A percentile compares a stretch with the other conserved stretches of the same genome.
phyloP scores from a whole-genome alignment of 2,797 vertebrate genomes.

The Crax fasciolata region DNA sequence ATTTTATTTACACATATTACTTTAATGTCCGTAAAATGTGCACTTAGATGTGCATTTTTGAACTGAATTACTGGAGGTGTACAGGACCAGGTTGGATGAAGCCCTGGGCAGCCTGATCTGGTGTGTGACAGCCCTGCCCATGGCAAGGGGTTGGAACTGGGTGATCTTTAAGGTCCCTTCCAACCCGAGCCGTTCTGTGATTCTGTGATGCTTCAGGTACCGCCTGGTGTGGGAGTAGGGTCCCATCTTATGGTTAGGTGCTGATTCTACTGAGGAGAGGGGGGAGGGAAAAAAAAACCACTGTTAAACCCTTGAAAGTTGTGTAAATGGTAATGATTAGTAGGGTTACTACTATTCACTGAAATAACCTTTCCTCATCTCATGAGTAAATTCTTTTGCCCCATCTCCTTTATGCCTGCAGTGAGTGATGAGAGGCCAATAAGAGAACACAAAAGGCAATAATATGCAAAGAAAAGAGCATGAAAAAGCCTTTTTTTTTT shows the following conservation, averaged over 20 bases:
- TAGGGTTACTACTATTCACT: not conserved
- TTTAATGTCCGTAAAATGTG: not conserved
- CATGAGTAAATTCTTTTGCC: not conserved
- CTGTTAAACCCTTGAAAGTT: not conserved
- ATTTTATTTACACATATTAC: not conserved
- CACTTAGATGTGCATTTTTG: not conserved
- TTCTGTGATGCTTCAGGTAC: not conserved
- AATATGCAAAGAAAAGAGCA: not conserved
- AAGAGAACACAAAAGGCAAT: not conserved
- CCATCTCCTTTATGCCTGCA: not conserved
- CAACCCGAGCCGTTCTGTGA: not conserved
- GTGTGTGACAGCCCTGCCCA: not conserved
- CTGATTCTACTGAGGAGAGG: not conserved
- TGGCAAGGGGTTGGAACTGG: not conserved
- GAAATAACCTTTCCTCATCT: conserved; percentile 12
- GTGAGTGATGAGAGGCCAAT: not conserved
- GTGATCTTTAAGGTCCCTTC: not conserved
- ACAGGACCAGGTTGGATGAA: not conserved
- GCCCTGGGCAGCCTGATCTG: not conserved
- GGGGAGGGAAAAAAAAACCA: not conserved
- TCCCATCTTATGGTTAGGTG: not conserved
- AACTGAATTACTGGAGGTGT: not conserved
- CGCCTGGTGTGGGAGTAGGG: not conserved
- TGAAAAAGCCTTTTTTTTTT: not conserved
- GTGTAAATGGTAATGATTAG: not conserved